Evolutionary conservation across 2,888 invertebrate genomes (phyloP), one percentile per base, ranked within the genome.

Genomic region (Fragum sueziense): DNA sequence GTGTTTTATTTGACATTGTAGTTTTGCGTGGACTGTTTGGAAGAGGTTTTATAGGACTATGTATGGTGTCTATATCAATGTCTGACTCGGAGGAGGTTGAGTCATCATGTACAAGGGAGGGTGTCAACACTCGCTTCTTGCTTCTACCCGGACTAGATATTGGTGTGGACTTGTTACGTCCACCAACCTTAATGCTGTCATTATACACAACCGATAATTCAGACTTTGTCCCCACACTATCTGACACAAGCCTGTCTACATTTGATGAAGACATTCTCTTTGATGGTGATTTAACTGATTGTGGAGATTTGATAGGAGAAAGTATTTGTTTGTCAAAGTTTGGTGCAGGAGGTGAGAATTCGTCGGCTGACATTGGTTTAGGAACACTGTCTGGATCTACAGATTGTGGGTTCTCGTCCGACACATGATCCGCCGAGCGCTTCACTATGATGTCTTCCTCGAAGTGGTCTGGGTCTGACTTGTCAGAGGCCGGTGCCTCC

Each of bases 361-460:
- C 84, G 54, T 84, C 80, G 3, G 82, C 79, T n/a, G 80, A 84
- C 78, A 84, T 78, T 20, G 52, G 73, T 62, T 84, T 84, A n/a
- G 69, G 62, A 31, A 76, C 61, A 41, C 33, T 57, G 33, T 83
- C 80, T 52, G 72, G 76, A 52, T 75, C 79, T n/a, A 79, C 74
- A 41, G 75, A 78, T 6, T 79, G 78, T 29, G 79, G 80, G 52
- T 79, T 79, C 37, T 84, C 78, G 33, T 84, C 84, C 20, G 78
- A 78, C 6, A 80, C 71, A 34, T 81, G 79, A 62, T 84, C 84
- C 41, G 84, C 80, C 31, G 75, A 65, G 31, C 84, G 70, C 54
- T 77, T 80, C 25, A 74, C 72, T 20, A 70, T 72, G 2, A 59
- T 76, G 14, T 74, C 76, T 27, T 79, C 84, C 59, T 84, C 84